Evolutionary conservation across 2,113 vertebrate genomes (phyloP).

Genomic region (Thymallus thymallus): DNA sequence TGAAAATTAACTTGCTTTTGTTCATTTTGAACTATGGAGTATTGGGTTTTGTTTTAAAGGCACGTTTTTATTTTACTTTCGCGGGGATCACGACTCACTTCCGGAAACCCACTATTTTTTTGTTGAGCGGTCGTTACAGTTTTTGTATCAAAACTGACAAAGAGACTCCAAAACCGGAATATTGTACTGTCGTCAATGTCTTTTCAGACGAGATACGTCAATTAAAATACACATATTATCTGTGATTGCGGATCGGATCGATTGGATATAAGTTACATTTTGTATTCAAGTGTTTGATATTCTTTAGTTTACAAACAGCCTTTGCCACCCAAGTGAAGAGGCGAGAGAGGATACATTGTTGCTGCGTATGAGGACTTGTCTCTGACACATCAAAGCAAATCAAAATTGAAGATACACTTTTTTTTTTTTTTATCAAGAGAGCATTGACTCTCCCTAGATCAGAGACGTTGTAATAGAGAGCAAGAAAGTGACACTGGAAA

Average conservation of each 20-base stretch:
- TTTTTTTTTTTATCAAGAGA: neutral
- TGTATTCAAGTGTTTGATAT: no score
- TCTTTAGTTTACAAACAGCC: neutral
- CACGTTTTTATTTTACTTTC: neutral
- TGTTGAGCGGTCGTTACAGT: neutral
- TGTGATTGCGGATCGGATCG: neutral
- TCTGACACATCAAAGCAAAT: neutral
- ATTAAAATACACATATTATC: neutral
- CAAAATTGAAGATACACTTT: neutral
- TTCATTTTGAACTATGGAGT: constrained; percentile 13
- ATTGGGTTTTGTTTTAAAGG: neutral
- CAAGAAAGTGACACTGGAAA: constrained; percentile 1
- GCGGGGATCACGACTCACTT: no score
- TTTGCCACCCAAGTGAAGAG: neutral
- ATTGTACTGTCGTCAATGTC: neutral
- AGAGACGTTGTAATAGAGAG: constrained; percentile 5
- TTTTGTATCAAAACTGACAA: neutral
- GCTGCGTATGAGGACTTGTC: neutral
- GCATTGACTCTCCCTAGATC: neutral
- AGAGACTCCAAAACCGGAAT: neutral
- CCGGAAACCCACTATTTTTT: no score
- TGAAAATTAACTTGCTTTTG: constrained; percentile 8
- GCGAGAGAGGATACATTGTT: neutral
- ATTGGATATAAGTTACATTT: neutral
- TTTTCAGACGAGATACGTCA: neutral